Evolutionary conservation across 2,113 vertebrate species (phyloP), one percentile per base, ranked within the genome.

Genomic region (Prunella fulvescens): DNA sequence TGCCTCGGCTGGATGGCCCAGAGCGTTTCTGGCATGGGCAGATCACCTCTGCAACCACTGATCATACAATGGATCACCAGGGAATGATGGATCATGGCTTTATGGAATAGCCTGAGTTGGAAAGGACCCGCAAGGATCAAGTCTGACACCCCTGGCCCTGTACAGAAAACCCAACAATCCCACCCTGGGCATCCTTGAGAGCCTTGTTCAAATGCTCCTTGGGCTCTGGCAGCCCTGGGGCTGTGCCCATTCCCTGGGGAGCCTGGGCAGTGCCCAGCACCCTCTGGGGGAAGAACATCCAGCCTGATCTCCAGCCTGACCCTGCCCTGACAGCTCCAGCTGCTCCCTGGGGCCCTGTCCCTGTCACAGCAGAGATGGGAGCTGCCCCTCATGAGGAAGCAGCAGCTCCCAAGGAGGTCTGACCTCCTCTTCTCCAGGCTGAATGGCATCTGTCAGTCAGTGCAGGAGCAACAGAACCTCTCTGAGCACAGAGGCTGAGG

Each of bases 131-230:
- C 29, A 45, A 25, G 70, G 17, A 53, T 40, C 2, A 10, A 50
- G 13, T 18, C 50, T 8, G 5, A 17, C 22, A 65, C 13, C 7
- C 25, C 11, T 35, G 26, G 3, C 58, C 19, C 28, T 66, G 45
- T 11, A 42, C 8, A 53, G 45, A 45, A 60, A 73, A 3, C 7
- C 19, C 53, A 66, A 7, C 23, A 53, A 14, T 11, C 44, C 33
- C 69, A 53, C 7, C 15, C 37, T 73, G 37, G 1, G 19, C 50
- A 47, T 12, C 18, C 51, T 0, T 45, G 28, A 7, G 7, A 28
- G 22, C 1, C 2, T 1, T 50, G 23, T 20, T 9, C 35, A 10
- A 22, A 4, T 1, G 3, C 4, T 72, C 33, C 77, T 20, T 0
- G 45, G 1, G 45, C 37, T 81, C 7, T 45, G 50, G 3, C 35